Percentiles rank a stretch among this genome's conserved stretches.
Evolutionary conservation across 2,113 vertebrate genomes (phyloP).

Genomic region (Hepsetus odoe): DNA sequence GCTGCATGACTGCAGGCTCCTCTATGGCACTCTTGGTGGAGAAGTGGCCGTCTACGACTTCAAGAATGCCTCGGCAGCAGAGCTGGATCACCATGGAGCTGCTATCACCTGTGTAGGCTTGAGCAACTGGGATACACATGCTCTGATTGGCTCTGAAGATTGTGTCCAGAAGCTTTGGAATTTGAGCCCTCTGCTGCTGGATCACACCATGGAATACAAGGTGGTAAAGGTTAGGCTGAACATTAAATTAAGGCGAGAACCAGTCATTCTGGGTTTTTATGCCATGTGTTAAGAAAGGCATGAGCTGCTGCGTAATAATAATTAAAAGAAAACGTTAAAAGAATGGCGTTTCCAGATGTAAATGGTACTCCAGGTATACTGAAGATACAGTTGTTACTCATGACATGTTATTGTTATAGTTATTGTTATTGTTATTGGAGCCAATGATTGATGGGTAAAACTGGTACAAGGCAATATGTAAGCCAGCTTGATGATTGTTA

Average conservation of each 20-base stretch:
- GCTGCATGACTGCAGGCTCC: constrained; percentile 66
- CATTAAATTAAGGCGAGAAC: not conserved
- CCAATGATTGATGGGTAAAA: too few relatives aligned
- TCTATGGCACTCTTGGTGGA: constrained; percentile 66
- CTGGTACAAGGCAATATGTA: too few relatives aligned
- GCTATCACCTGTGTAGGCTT: constrained; percentile 73
- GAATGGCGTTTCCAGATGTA: too few relatives aligned
- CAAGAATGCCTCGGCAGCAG: constrained; percentile 11
- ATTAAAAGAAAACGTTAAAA: too few relatives aligned
- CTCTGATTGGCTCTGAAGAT: constrained; percentile 75
- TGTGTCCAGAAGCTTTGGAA: constrained; percentile 80
- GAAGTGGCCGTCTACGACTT: constrained; percentile 70
- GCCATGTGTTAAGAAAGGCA: too few relatives aligned
- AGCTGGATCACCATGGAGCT: constrained; percentile 74
- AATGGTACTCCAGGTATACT: too few relatives aligned
- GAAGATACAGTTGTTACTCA: too few relatives aligned
- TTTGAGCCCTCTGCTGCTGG: constrained; percentile 68
- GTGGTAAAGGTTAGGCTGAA: constrained; percentile 56
- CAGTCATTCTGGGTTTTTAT: too few relatives aligned
- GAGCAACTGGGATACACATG: constrained; percentile 73
- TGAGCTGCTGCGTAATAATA: too few relatives aligned
- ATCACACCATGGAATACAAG: constrained; percentile 80
- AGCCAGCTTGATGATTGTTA: too few relatives aligned
- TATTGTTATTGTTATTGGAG: too few relatives aligned
- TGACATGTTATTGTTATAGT: too few relatives aligned